Conservation (phyloP, 1,140 invertebrate species). For the Xylocopa sonorina region DNA sequence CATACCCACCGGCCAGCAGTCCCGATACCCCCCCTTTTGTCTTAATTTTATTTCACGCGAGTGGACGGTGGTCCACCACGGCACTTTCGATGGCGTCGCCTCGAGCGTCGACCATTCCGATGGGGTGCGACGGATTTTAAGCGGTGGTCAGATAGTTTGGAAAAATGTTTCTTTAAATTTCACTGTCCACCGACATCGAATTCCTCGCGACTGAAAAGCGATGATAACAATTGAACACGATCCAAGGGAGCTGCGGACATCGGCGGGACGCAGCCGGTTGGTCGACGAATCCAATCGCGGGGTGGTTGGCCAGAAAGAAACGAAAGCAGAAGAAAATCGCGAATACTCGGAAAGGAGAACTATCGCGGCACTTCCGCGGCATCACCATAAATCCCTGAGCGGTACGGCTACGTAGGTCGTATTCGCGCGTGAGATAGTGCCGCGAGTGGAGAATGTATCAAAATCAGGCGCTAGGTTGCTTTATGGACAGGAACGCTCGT, state of each 20-base stretch:
- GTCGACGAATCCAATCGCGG: too few relatives aligned
- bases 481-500: constrained; percentile 83
- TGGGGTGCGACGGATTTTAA: not conserved
- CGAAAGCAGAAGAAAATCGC: constrained; percentile 26
- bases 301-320: not conserved
- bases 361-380: constrained; percentile 69
- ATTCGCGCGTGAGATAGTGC: constrained; percentile 82
- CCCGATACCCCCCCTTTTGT: not conserved
- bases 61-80: too few relatives aligned
- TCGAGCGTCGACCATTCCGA: not conserved
- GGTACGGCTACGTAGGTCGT: constrained; percentile 80
- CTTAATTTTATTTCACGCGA: not conserved
- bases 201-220: too few relatives aligned
- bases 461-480: constrained; percentile 83
- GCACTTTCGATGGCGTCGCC: not conserved
- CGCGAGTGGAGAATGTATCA: constrained; percentile 81
- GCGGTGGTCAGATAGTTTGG: too few relatives aligned
- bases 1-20: not conserved
- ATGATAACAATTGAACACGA: too few relatives aligned
- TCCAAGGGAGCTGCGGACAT: too few relatives aligned
- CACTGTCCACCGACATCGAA: too few relatives aligned
- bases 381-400: constrained; percentile 80
- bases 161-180: too few relatives aligned
- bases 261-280: not conserved
- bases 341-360: constrained; percentile 70